Base-by-base conservation (phyloP, 2,113 vertebrate genomes). In the Ptilonorhynchus violaceus region DNA sequence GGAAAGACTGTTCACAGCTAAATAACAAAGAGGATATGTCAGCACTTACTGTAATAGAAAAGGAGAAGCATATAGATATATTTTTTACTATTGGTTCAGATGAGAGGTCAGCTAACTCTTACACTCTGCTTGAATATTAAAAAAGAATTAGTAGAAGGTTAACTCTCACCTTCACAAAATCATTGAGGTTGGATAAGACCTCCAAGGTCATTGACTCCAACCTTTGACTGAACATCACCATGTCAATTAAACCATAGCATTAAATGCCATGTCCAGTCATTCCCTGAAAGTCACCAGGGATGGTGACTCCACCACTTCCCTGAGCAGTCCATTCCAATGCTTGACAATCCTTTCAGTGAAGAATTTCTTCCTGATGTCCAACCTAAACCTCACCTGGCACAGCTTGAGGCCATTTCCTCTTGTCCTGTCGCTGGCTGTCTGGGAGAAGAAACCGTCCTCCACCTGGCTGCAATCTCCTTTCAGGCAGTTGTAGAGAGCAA, bases 361-460 rank as follows among this genome's bases (percentile, higher is more conserved):
- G n/a, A 80, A 73, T 42, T 64, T 64, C 42, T 50, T 50, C 42
- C 25, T 64, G 13, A 42, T 88, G 14, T 56, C 21, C 58, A 58
- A 5, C 22, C 41, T 42, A 13, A 72, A 64, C 41, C 35, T 42
- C 21, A 31, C 27, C 22, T 27, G 25, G 58, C 35, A 39, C 75
- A 42, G 35, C 9, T 14, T 23, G 14, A 88, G 17, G 41, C 50
- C 11, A 27, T 64, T 55, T 56, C 10, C 17, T 56, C 35, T 56
- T 64, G 67, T 35, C n/a, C 17, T 42, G 16, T 25, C 0, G 1
- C 14, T 63, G n/a, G 49, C 11, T 55, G n/a, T 49, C n/a, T 63
- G 24, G 23, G 28, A 79, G 24, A 27, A 55, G 41, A 79, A 15
- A 17, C 35, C 0, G 0, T 7, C 1, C 0, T 1, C 0, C 41